Percentiles rank a stretch among this genome's conserved stretches.
Conservation (phyloP, 2,113 vertebrate species). For the Mormyrus lacerda region DNA sequence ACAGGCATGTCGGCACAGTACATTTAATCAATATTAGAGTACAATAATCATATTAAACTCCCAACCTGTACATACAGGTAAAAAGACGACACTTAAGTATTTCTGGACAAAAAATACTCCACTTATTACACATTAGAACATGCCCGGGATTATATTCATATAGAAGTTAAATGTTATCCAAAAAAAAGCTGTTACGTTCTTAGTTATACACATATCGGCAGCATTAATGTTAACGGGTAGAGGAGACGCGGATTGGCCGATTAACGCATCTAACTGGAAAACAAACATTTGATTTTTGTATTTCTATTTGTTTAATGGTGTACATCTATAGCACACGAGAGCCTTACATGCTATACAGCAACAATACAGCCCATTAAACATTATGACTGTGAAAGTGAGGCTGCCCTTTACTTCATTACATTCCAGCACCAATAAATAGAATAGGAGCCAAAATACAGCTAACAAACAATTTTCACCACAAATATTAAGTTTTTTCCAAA, state of each 20-base stretch:
- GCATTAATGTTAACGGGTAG: background rate
- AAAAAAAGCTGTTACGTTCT: background rate
- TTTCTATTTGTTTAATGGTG: background rate
- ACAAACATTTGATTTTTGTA: background rate
- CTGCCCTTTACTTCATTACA: background rate
- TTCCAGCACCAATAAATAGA: background rate
- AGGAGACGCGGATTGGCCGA: background rate
- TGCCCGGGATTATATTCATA: background rate
- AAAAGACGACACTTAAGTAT: background rate
- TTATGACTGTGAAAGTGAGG: background rate
- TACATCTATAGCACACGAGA: background rate
- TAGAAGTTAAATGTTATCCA: background rate
- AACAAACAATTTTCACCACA: background rate
- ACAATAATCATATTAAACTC: background rate
- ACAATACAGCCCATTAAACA: background rate
- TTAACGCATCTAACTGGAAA: background rate
- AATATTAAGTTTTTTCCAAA: background rate
- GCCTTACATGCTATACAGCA: background rate
- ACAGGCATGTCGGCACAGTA: background rate
- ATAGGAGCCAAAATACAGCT: background rate
- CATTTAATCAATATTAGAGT: background rate
- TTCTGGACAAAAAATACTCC: background rate
- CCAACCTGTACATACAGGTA: background rate
- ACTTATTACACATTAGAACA: background rate
- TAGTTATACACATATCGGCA: background rate